Evolutionary conservation across 2,888 invertebrate species (phyloP).

Genomic region (Hypomecis punctinalis): DNA sequence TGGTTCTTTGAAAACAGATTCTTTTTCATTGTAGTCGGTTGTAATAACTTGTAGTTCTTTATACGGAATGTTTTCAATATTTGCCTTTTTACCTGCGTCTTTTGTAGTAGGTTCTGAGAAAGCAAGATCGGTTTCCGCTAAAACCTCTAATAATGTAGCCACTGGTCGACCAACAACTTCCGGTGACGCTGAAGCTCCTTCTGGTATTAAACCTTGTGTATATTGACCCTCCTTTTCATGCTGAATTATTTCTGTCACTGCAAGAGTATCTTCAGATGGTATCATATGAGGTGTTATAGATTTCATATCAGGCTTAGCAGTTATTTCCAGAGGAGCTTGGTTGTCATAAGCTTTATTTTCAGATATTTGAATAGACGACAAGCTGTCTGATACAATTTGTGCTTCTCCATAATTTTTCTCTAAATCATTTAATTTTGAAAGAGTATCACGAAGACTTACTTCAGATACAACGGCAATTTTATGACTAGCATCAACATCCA

Average conservation of each 20-base stretch:
- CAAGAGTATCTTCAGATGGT: conserved; percentile 58
- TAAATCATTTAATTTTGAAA: conserved; percentile 57
- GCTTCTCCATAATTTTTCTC: conserved; percentile 66
- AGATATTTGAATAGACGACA: conserved; percentile 66
- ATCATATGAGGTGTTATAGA: conserved; percentile 62
- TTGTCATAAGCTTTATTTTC: conserved; percentile 76
- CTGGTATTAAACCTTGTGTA: conserved; percentile 40
- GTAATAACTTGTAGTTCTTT: conserved; percentile 83
- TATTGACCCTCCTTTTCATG: conserved; percentile 73
- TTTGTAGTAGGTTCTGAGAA: conserved; percentile 41
- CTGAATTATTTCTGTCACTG: conserved; percentile 66
- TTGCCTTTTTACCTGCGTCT: conserved; percentile 68
- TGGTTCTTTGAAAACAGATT: conserved; percentile 61
- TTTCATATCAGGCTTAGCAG: conserved; percentile 57
- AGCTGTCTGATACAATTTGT: conserved; percentile 59
- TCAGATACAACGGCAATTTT: conserved; percentile 80
- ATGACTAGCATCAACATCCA: conserved; percentile 81
- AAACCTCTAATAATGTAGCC: conserved; percentile 80
- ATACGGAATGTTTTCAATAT: conserved; percentile 78
- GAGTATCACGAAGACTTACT: conserved; percentile 66
- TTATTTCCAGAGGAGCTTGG: conserved; percentile 61
- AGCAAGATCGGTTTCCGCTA: conserved; percentile 70
- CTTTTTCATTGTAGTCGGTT: conserved; percentile 84
- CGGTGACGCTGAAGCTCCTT: conserved; percentile 66
- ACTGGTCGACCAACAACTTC: conserved; percentile 80